Percentiles rank a stretch among this genome's conserved stretches.
These are phyloP conservation scores for Cinara cedri DNA, from an alignment of 2,888 invertebrate genomes.

Conservation along the genomic window DNA sequence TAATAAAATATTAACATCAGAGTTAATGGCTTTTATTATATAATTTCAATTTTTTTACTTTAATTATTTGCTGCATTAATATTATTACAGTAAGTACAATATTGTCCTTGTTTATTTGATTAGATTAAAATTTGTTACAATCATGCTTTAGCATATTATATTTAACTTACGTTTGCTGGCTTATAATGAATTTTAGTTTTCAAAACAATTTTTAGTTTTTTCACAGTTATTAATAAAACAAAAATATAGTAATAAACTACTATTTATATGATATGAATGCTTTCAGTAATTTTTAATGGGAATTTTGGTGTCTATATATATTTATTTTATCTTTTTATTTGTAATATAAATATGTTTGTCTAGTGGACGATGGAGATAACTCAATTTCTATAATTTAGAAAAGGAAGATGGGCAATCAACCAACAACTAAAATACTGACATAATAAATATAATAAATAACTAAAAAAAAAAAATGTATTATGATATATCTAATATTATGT, in stretches of 20 bases:
- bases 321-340: constrained; percentile 13
- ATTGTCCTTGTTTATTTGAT: neutral
- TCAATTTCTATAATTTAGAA: no score
- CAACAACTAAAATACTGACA: no score
- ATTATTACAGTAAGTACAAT: constrained; percentile 5
- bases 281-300: constrained; percentile 25
- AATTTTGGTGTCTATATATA: constrained; percentile 31
- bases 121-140: neutral
- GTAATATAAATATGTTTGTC: neutral
- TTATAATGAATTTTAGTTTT: constrained; percentile 1
- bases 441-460: no score
- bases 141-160: neutral
- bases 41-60: constrained; percentile 6
- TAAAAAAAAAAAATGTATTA: no score
- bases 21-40: neutral
- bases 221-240: neutral
- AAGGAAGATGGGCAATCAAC: no score
- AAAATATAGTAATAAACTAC: neutral
- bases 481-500: no score
- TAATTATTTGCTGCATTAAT: constrained; percentile 7
- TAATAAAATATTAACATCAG: constrained; percentile 1
- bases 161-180: neutral
- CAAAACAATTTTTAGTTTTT: constrained; percentile 3
- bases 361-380: constrained; percentile 10
- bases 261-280: constrained; percentile 1